Evolutionary conservation across 2,888 invertebrate species (phyloP), one percentile per base, ranked within the genome.

Genomic region (Pinctada fucata): DNA sequence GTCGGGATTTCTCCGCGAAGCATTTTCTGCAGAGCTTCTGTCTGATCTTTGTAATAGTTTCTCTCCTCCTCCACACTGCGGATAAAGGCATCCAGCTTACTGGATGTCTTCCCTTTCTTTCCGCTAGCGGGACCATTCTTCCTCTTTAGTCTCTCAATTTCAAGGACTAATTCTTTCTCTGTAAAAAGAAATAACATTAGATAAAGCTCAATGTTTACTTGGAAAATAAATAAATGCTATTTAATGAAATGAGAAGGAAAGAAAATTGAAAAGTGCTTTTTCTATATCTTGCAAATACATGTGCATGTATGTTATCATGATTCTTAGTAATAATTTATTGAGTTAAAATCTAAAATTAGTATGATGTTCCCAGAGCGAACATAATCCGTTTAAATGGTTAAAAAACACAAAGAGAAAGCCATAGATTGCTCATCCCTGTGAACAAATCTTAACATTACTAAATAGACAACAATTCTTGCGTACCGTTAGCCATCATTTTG

Each of bases 131-230:
- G 86, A 1, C 89, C 89, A 80, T 89, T 91, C 82, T 88, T 90
- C 49, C 88, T 87, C 78, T 91, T 92, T 48, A 92, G 83, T 66
- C 91, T 86, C 79, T 92, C 92, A n/a, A 93, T 90, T 81, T 93
- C 93, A 47, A 92, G 83, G n/a, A 93, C 91, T 6, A 93, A 86
- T 75, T 92, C 92, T 81, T 90, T 89, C 78, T 93, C 93, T 93
- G 88, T n/a, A 82, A 78, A 71, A 63, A 16, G 58, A 45, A 68
- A 49, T 45, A 47, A 75, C 71, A 70, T 48, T 31, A 31, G 31
- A 31, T 31, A 31, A 31, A 31, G 31, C 31, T 31, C 31, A 31
- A 31, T 64, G 64, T 64, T 64, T 64, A 64, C 13, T n/a, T 64
- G 3, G 6, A 3, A 13, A 64, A n/a, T 16, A 64, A 4, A 4